Conservation (phyloP, 2,797 vertebrate genomes). For the Dallia pectoralis region DNA sequence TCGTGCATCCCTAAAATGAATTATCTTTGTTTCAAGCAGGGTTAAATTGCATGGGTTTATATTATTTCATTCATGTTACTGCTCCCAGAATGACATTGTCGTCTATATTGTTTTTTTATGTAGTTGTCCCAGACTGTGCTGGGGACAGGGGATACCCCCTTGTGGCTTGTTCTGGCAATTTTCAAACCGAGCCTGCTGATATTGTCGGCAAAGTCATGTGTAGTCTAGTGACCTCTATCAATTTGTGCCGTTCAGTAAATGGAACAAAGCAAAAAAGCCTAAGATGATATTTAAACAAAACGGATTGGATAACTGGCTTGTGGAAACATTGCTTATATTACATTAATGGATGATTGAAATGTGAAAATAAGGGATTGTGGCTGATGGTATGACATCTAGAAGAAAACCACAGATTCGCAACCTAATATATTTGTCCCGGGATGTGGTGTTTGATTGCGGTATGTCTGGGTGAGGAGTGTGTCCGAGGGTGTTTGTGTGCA, state of each 20-base stretch:
- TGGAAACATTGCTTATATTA: neutral
- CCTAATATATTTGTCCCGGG: too few relatives aligned
- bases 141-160: neutral
- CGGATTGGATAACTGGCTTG: neutral
- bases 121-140: neutral
- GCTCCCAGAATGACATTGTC: neutral
- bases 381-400: neutral
- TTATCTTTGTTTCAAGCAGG: neutral
- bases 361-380: neutral
- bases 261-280: neutral
- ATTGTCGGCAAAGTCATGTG: neutral
- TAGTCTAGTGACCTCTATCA: neutral
- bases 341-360: neutral
- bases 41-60: neutral
- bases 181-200: neutral
- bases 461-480: too few relatives aligned
- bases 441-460: too few relatives aligned
- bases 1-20: too few relatives aligned
- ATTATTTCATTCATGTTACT: neutral
- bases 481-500: too few relatives aligned
- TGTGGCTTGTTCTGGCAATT: slow-evolving; percentile 2
- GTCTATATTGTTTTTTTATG: neutral
- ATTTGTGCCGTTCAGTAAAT: neutral
- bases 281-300: neutral
- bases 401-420: neutral